These are phyloP conservation scores for Melanotus villosus DNA, from an alignment of 2,888 invertebrate genomes.

Conservation along the genomic window DNA sequence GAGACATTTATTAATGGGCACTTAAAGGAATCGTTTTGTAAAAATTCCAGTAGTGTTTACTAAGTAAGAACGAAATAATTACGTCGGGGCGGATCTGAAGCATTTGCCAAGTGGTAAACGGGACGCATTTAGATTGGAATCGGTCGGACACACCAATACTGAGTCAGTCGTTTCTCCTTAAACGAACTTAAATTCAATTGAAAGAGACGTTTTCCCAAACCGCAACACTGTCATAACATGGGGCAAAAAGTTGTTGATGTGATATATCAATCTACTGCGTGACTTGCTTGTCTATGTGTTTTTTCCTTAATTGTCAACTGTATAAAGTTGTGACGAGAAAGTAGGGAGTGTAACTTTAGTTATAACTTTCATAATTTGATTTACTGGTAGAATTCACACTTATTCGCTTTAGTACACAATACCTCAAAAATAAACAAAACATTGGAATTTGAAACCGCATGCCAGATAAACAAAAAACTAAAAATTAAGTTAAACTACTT, in stretches of 20 bases:
- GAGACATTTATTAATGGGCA: not conserved
- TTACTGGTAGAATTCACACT: too few relatives aligned
- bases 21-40: not conserved
- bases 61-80: conserved; percentile 14
- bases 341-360: too few relatives aligned
- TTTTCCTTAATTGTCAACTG: not conserved
- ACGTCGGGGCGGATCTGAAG: not conserved
- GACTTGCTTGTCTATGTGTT: not conserved
- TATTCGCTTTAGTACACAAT: too few relatives aligned
- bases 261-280: not conserved
- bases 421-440: too few relatives aligned
- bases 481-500: too few relatives aligned
- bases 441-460: too few relatives aligned
- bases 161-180: conserved; percentile 6
- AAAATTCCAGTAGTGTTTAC: conserved; percentile 10
- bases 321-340: too few relatives aligned
- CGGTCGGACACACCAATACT: not conserved
- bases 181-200: conserved; percentile 11
- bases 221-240: conserved; percentile 4
- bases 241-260: conserved; percentile 5
- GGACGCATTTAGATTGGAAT: not conserved
- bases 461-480: too few relatives aligned
- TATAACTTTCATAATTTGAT: too few relatives aligned
- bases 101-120: not conserved
- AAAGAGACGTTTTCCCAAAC: conserved; percentile 10